phyloP scores from a whole-genome alignment of 2,113 vertebrate species.

The Aythya baeri region DNA sequence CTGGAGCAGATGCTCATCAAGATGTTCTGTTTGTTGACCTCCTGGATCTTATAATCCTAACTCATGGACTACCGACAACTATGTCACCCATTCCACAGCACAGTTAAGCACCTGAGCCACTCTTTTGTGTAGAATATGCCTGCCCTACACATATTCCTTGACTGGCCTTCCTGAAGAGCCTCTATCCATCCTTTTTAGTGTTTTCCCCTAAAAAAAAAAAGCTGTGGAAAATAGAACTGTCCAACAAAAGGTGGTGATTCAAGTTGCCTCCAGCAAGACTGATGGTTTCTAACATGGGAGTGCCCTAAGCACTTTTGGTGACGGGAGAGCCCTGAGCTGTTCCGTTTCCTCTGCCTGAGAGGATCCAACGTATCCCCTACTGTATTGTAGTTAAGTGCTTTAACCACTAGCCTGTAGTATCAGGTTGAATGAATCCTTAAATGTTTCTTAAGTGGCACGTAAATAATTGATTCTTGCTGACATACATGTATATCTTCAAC shows the following conservation, averaged over 20 bases:
- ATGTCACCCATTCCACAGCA: not conserved
- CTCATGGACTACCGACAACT: not conserved
- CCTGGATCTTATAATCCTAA: not conserved
- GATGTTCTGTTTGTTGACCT: not conserved
- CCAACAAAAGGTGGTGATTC: not conserved
- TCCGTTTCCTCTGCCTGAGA: not conserved
- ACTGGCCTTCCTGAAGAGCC: not conserved
- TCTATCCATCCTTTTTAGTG: no score
- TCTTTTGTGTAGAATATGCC: not conserved
- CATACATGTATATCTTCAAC: not conserved
- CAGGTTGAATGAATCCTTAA: not conserved
- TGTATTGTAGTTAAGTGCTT: not conserved
- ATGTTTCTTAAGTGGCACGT: not conserved
- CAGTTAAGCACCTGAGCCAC: not conserved
- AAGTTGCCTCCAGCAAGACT: not conserved
- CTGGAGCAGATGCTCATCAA: not conserved
- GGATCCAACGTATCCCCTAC: not conserved
- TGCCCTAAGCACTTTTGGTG: not conserved
- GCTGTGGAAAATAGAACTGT: not conserved
- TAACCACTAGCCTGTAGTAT: not conserved
- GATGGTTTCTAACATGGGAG: not conserved
- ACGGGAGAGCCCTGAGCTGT: rapidly evolving
- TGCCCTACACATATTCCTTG: not conserved
- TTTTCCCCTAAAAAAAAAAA: not conserved
- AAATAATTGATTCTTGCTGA: not conserved